These are phyloP conservation scores for Choloepus hoffmanni DNA, from an alignment of 2,113 vertebrate species.

Conservation along the genomic window DNA sequence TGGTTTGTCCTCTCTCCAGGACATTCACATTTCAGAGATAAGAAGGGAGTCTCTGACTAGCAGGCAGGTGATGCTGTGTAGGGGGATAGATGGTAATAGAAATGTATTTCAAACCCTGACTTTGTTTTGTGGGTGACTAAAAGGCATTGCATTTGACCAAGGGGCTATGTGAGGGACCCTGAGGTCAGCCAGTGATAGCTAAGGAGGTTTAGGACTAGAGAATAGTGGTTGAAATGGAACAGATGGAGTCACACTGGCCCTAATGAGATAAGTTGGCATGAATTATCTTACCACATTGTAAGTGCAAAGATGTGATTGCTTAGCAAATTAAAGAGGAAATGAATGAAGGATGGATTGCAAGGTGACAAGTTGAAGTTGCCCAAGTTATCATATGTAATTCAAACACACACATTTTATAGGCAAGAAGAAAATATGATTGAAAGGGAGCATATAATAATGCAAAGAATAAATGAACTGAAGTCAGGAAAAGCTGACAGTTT, in stretches of 20 bases:
- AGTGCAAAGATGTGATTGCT: constrained; percentile 58
- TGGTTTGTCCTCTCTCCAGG: neutral
- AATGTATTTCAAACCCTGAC: neutral
- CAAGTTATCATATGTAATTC: constrained; percentile 44
- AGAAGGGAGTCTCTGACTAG: neutral
- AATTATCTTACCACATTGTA: constrained; percentile 31
- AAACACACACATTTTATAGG: constrained; percentile 35
- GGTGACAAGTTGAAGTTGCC: constrained; percentile 39
- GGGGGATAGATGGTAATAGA: neutral
- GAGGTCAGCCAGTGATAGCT: neutral
- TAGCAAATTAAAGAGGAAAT: constrained; percentile 60
- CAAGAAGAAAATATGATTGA: neutral
- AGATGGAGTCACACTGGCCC: constrained; percentile 61
- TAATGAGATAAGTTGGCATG: constrained; percentile 49
- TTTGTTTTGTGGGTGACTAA: neutral
- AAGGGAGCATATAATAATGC: neutral
- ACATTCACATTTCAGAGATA: constrained; percentile 20
- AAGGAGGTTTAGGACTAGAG: neutral
- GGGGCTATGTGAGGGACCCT: neutral
- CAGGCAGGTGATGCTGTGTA: neutral
- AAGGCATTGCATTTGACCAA: neutral
- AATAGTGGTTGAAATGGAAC: neutral
- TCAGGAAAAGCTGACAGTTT: neutral
- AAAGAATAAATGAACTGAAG: constrained; percentile 14
- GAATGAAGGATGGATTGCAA: constrained; percentile 40